Evolutionary conservation across 2,888 invertebrate species (phyloP).

Genomic region (Rapana venosa): DNA sequence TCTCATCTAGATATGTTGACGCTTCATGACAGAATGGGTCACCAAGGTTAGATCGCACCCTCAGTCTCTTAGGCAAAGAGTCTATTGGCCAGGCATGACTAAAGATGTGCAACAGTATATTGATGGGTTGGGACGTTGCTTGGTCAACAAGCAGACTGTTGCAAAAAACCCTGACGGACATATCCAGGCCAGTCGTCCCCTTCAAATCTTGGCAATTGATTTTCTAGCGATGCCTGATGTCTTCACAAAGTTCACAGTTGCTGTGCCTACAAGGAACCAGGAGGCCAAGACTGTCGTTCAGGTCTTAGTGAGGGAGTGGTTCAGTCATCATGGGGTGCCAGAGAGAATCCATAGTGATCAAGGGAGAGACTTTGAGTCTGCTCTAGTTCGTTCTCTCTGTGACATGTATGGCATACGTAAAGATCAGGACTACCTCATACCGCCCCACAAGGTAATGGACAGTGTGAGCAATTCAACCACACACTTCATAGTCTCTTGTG

Average conservation of each 20-base stretch:
- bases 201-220: conserved; percentile 57
- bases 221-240: conserved; percentile 59
- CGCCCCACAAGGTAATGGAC: conserved; percentile 54
- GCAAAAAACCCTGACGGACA: conserved; percentile 40
- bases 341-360: conserved; percentile 54
- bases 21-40: conserved; percentile 50
- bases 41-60: conserved; percentile 54
- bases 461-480: conserved; percentile 56
- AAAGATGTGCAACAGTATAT: conserved; percentile 50
- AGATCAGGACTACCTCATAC: conserved; percentile 54
- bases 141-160: conserved; percentile 41
- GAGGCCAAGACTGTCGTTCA: conserved; percentile 52
- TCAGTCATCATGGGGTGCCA: conserved; percentile 54
- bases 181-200: conserved; percentile 51
- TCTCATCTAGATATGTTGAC: too few species aligned
- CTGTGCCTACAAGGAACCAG: conserved; percentile 55
- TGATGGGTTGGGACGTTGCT: conserved; percentile 52
- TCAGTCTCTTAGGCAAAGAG: conserved; percentile 44
- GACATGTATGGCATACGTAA: conserved; percentile 50
- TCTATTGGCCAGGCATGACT: conserved; percentile 56
- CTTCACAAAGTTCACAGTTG: conserved; percentile 56
- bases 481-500: conserved; percentile 46
- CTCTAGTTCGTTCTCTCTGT: conserved; percentile 51
- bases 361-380: conserved; percentile 52
- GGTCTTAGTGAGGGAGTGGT: conserved; percentile 54